Conservation (phyloP, 2,113 vertebrate genomes). For the Chamaea fasciata region DNA sequence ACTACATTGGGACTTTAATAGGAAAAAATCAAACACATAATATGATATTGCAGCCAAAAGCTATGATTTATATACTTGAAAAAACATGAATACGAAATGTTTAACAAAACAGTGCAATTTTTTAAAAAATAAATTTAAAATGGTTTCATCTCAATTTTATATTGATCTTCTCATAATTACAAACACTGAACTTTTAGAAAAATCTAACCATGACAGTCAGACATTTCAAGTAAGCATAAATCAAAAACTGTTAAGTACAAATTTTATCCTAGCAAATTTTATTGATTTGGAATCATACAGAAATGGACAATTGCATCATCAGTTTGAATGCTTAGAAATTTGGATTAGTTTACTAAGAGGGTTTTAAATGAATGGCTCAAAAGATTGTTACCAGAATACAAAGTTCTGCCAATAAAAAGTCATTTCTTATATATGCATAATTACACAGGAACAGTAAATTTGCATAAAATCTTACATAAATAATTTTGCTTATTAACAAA, state of each 20-base stretch:
- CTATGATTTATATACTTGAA: neutral
- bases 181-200: neutral
- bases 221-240: neutral
- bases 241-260: neutral
- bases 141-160: neutral
- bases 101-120: neutral
- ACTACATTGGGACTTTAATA: neutral
- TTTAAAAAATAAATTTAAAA: neutral
- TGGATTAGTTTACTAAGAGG: neutral
- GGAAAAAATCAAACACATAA: neutral
- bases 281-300: neutral
- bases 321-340: neutral
- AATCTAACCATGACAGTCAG: fast-evolving
- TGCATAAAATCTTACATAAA: neutral
- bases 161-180: neutral
- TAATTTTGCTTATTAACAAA: neutral
- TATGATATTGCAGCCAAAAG: neutral
- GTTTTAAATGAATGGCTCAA: neutral
- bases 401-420: neutral
- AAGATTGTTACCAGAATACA: neutral
- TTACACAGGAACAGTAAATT: neutral
- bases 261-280: neutral
- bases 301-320: neutral
- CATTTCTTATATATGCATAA: neutral
- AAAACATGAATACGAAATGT: neutral